phyloP scores from a whole-genome alignment of 2,113 vertebrate genomes.

The Leptosomus discolor region DNA sequence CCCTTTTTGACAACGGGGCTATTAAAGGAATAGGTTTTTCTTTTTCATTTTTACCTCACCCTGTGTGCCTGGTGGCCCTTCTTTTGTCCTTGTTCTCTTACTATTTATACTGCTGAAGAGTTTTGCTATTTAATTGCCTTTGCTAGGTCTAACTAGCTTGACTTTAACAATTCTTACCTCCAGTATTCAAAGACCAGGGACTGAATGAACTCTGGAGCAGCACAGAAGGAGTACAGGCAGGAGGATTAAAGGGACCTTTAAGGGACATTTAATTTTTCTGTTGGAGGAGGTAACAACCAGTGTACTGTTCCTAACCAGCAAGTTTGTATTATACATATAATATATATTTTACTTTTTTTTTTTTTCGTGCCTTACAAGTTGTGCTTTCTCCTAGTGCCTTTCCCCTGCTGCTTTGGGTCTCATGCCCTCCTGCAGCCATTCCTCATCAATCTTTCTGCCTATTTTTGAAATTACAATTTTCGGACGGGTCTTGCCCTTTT shows the following conservation, averaged over 20 bases:
- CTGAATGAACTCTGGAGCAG: background rate
- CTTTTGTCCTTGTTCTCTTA: slow-evolving; percentile 45
- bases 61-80: background rate
- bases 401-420: background rate
- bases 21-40: slow-evolving; percentile 17
- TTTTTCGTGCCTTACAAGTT: background rate
- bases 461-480: background rate
- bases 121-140: slow-evolving; percentile 38
- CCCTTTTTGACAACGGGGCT: background rate
- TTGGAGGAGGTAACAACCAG: background rate
- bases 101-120: slow-evolving; percentile 39
- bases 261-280: no score
- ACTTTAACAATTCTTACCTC: background rate
- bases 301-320: background rate
- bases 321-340: background rate
- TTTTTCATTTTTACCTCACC: background rate
- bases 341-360: background rate
- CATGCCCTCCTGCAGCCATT: background rate
- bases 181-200: background rate
- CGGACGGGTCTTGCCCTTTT: background rate
- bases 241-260: background rate
- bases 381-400: background rate
- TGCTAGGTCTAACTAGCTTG: background rate
- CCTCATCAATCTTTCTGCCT: background rate
- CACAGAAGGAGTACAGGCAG: background rate